A percentile compares a stretch with the other conserved stretches of the same genome.
Conservation (phyloP, 2,797 vertebrate genomes). For the Falco berigora region DNA sequence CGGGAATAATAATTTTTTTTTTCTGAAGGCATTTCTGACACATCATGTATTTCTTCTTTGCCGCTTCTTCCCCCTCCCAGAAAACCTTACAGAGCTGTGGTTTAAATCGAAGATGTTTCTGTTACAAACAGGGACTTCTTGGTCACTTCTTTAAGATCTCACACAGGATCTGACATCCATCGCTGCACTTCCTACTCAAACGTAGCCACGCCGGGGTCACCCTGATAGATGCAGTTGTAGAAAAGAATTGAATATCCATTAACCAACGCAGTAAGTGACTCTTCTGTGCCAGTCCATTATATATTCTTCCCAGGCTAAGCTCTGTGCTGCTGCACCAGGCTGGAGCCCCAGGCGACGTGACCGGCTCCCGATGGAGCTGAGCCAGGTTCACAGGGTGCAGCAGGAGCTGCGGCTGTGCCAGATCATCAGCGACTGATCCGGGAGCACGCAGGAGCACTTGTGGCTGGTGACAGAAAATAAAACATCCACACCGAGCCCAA, state of each 20-base stretch:
- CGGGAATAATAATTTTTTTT: neutral
- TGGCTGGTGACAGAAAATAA: neutral
- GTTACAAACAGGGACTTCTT: neutral
- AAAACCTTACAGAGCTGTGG: neutral
- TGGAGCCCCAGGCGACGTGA: neutral
- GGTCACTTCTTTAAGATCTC: neutral
- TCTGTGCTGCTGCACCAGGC: neutral
- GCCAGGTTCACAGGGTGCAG: neutral
- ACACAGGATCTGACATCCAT: neutral
- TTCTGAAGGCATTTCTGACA: neutral
- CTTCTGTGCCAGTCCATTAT: neutral
- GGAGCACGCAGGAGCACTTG: neutral
- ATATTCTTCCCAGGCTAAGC: neutral
- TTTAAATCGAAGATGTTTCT: neutral
- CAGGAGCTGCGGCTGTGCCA: neutral
- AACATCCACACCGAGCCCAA: neutral
- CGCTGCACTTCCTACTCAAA: neutral
- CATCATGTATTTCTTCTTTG: neutral
- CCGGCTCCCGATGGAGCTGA: neutral
- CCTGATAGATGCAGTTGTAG: neutral
- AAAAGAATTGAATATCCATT: neutral
- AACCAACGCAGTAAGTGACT: neutral
- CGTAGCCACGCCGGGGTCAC: rapidly evolving
- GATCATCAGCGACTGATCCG: neutral
- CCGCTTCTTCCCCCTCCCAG: rapidly evolving